Evolutionary conservation across 2,113 vertebrate genomes (phyloP), one percentile per base, ranked within the genome.

Genomic region (Enhydra lutris): DNA sequence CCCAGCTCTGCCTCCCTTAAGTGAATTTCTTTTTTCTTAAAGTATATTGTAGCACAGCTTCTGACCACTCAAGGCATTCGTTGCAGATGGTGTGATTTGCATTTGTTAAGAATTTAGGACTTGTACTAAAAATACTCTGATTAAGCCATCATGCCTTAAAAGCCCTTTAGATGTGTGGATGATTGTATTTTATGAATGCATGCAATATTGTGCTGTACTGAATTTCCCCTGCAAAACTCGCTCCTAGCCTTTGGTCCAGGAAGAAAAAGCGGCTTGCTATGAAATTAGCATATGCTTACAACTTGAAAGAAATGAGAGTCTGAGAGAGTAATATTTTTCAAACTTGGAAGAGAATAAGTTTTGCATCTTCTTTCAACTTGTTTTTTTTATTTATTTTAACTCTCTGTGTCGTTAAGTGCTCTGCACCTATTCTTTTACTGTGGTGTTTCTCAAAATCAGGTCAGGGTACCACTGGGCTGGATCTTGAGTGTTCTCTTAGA

Each of bases 201-300:
- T 84, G 42, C 74, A 29, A 23, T 87, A 61, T 84, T 93, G 59
- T 57, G 31, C n/a, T 61, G 34, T 69, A n/a, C 65, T 81, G 97
- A 80, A 15, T 96, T 97, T 95, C 85, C 89, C 65, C 57, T 73
- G 79, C 42, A 90, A 96, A 94, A 42, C 94, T 92, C 85, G 50
- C 29, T 76, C 39, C 26, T 65, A 89, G 78, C 55, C 95, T 83
- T 94, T 91, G 80, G 74, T 90, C 55, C 52, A 78, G 55, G 61
- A 85, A 87, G 85, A 61, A 82, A 93, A 95, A 92, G 34, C 91
- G 42, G 61, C 52, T n/a, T 89, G 73, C 55, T 79, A 36, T 78
- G 80, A 94, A 95, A 92, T 97, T 96, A 96, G n/a, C 87, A 82
- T 84, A 73, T 55, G 80, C 85, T 95, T 86, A 71, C 63, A 82